Base-by-base conservation (phyloP, 1,140 invertebrate species). In the Lordiphosa mommai region DNA sequence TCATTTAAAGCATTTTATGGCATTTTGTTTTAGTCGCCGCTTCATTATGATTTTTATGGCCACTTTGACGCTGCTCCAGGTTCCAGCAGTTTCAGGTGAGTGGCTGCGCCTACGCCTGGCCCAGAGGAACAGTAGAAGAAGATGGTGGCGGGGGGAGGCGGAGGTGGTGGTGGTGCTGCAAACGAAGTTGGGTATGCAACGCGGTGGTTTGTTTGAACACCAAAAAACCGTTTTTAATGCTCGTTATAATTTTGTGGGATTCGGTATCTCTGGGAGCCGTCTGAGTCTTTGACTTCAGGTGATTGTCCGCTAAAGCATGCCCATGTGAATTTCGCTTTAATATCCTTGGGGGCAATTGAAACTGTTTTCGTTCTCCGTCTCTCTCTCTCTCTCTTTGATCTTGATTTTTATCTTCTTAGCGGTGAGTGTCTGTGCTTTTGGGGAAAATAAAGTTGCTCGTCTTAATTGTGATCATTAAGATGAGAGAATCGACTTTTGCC, bases 31-130 rank as follows among this genome's bases (percentile, higher is more conserved):
- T 72, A 84, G 77, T 82, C 68, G 77, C 72, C 77, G 77, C 72
- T 82, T 82, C 77, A 82, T 82, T 82, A 82, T 82, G 77, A 82
- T 84, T 82, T 82, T 84, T 82, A 82, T 84, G 67, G 77, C 67
- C 77, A 77, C 72, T 84, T 84, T 74, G 51, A 68, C 65, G 53
- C 59, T 71, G 50, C 41, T 29, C 33, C 16, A 50, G 30, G 61
- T 37, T 23, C 36, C 14, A 41, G 13, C 38, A 32, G 23, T 16
- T 13, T 29, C 52, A 63, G 53, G 53, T 58, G 52, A 47, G 49
- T 49, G 57, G 33, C 44, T 61, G 61, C 64, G 64, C 50, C 68
- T 59, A 64, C 65, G 48, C 58, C 20, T 23, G 44, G 5, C 47
- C 51, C 10, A 23, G 27, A 44, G 49, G 23, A 29, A 30, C 13